These are phyloP conservation scores for Chloroclystis v-ata DNA, from an alignment of 2,888 invertebrate genomes.

Conservation along the genomic window DNA sequence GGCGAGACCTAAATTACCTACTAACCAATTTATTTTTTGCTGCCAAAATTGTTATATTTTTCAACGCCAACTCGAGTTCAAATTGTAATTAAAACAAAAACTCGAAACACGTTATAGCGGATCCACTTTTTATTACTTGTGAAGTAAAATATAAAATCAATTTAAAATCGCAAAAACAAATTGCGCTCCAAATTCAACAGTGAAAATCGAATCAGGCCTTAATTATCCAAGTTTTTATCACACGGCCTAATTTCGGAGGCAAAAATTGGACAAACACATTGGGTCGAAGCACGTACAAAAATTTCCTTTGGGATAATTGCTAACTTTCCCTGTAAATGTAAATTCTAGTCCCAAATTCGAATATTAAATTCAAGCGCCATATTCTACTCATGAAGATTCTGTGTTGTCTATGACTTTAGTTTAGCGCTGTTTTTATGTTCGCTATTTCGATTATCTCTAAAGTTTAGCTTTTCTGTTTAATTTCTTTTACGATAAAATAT, in stretches of 20 bases:
- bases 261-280: conserved; percentile 28
- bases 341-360: conserved; percentile 22
- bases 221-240: conserved; percentile 32
- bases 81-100: conserved; percentile 18
- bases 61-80: conserved; percentile 8
- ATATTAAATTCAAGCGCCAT: conserved; percentile 11
- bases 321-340: conserved; percentile 28
- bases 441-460: conserved; percentile 7
- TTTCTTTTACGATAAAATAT: conserved; percentile 6
- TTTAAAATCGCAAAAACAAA: conserved; percentile 21
- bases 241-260: conserved; percentile 24
- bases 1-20: neutral
- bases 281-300: conserved; percentile 24
- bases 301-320: conserved; percentile 25
- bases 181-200: conserved; percentile 21
- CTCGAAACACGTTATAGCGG: conserved; percentile 2
- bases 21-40: conserved; percentile 15
- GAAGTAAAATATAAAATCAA: conserved; percentile 19
- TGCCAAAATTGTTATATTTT: conserved; percentile 7
- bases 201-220: conserved; percentile 28
- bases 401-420: conserved; percentile 13
- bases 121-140: conserved; percentile 10
- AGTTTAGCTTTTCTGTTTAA: conserved; percentile 1
- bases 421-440: conserved; percentile 6
- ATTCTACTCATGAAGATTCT: conserved; percentile 7